phyloP scores from a whole-genome alignment of 2,888 invertebrate genomes.

The Himalopsyche japonica region DNA sequence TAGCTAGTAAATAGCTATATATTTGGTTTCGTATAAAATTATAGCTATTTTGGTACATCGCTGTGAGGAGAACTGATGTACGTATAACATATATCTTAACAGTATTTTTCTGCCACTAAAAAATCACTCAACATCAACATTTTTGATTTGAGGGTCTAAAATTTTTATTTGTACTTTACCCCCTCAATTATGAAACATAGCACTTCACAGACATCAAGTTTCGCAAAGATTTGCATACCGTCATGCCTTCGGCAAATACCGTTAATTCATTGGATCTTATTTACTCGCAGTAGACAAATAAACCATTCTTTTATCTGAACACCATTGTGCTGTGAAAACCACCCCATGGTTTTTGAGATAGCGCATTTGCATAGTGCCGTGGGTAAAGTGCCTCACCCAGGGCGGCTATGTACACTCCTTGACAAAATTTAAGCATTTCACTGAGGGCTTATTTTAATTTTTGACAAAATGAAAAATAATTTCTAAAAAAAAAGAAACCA shows the following conservation, averaged over 20 bases:
- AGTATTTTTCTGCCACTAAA: too few relatives aligned
- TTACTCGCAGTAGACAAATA: constrained; percentile 28
- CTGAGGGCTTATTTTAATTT: too few relatives aligned
- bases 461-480: too few relatives aligned
- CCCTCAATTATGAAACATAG: background rate
- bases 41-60: too few relatives aligned
- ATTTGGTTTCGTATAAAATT: too few relatives aligned
- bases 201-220: background rate
- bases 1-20: too few relatives aligned
- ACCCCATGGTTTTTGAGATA: background rate
- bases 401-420: background rate
- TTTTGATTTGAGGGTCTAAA: too few relatives aligned
- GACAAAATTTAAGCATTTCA: background rate
- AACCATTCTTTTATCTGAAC: constrained; percentile 6
- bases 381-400: background rate
- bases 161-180: background rate
- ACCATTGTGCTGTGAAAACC: background rate
- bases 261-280: constrained; percentile 28
- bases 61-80: too few relatives aligned
- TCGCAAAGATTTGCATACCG: constrained; percentile 20
- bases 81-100: too few relatives aligned
- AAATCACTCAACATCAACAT: too few relatives aligned
- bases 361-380: constrained; percentile 2
- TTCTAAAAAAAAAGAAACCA: too few relatives aligned
- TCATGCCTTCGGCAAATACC: constrained; percentile 18